Conservation (phyloP, 35 echinoderm and acorn worm species). For the Stichopus chloronotus region DNA sequence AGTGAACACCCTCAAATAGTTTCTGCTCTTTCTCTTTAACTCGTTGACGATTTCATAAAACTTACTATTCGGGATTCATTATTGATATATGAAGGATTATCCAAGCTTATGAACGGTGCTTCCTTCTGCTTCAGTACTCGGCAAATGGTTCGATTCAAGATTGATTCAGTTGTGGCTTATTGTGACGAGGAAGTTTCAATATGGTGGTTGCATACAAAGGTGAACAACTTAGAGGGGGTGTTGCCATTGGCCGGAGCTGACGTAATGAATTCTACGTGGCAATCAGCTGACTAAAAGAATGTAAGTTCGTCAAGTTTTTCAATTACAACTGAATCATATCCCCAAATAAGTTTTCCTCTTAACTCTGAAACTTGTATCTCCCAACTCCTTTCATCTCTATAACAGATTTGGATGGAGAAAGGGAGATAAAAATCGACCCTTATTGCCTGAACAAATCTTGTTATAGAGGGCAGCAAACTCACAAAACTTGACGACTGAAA, state of each 20-base stretch:
- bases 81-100: constrained; percentile 36
- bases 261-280: constrained; percentile 67
- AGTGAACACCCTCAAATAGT: constrained; percentile 5
- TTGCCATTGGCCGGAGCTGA: constrained; percentile 68
- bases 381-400: not conserved
- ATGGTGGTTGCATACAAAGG: constrained; percentile 60
- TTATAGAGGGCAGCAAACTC: not conserved
- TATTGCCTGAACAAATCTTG: not conserved
- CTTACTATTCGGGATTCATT: constrained; percentile 70
- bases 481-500: no score
- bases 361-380: not conserved
- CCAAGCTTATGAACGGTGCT: not conserved
- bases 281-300: constrained; percentile 58
- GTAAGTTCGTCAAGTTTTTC: constrained; percentile 22
- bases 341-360: not conserved
- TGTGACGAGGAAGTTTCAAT: constrained; percentile 65
- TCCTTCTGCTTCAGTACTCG: constrained; percentile 26
- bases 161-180: not conserved
- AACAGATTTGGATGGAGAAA: not conserved
- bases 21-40: constrained; percentile 12
- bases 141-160: constrained; percentile 35
- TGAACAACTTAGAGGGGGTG: constrained; percentile 66
- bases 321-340: constrained; percentile 2
- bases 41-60: not conserved
- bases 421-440: no score